phyloP scores from a whole-genome alignment of 2,888 invertebrate genomes.

The Blastobasis lacticolella region DNA sequence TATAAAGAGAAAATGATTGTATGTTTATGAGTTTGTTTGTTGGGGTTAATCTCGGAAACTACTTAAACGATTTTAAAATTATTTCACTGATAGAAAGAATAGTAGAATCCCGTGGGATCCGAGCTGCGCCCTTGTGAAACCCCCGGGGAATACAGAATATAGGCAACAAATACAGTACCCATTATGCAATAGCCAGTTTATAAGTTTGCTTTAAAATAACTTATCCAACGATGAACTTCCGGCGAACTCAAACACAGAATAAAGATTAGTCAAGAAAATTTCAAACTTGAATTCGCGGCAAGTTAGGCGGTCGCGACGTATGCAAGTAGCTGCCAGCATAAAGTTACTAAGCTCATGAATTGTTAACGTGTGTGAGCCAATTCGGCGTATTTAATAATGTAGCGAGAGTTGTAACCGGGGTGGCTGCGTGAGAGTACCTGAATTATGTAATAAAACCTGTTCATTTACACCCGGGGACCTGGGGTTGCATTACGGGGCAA shows the following conservation, averaged over 20 bases:
- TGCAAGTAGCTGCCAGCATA: constrained; percentile 5
- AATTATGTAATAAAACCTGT: constrained; percentile 33
- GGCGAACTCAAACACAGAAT: background rate
- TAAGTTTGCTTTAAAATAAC: too few species aligned
- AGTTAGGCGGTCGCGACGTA: background rate
- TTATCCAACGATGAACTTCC: too few species aligned
- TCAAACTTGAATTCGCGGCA: background rate
- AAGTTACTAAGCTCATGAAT: constrained; percentile 8
- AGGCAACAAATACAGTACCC: too few species aligned
- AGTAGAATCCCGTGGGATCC: too few species aligned
- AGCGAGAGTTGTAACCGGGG: constrained; percentile 30
- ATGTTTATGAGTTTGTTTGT: too few species aligned
- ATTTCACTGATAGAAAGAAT: too few species aligned
- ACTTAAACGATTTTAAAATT: too few species aligned
- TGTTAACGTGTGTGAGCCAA: constrained; percentile 31
- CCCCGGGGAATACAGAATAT: too few species aligned
- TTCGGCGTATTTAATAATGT: constrained; percentile 41
- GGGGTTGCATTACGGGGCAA: background rate
- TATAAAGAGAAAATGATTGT: too few species aligned
- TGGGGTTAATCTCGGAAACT: too few species aligned
- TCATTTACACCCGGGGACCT: background rate
- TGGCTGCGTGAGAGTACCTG: constrained; percentile 28
- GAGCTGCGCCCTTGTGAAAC: too few species aligned
- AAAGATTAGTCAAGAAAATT: constrained; percentile 6
- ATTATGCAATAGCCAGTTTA: too few species aligned